Evolutionary conservation across 2,797 vertebrate genomes (phyloP), one percentile per base, ranked within the genome.

Genomic region (Chaetodon trifasciatus): DNA sequence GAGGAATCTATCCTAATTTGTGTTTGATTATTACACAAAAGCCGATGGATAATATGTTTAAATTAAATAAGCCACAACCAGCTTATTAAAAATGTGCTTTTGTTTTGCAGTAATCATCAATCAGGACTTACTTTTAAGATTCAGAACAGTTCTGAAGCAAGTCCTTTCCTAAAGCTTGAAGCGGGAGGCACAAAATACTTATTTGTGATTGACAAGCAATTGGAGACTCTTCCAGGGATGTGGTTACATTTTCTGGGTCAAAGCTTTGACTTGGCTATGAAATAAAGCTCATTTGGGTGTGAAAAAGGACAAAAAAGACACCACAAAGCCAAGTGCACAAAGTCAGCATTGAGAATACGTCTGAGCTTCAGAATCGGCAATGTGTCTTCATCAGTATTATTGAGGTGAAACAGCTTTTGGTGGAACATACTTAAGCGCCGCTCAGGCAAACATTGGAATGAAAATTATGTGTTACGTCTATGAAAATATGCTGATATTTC

Each of bases 231-330:
- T 66, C 40, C 42, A 57, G 66, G 57, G 39, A 70, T 68, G 46
- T 46, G 17, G 21, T 11, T 57, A 61, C 13, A 37, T 78, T 79
- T 87, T 82, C 46, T 76, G 65, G 61, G 60, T 88, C 57, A 81
- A 63, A 83, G 35, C 39, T 68, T 76, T 81, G 42, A 78, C 63
- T 74, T 42, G 11, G 67, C 62, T 46, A n/a, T 73, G 50, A 78
- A 84, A 74, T 78, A 46, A 78, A 75, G 39, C 67, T 79, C 44
- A 60, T 74, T 70, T 79, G 44, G 23, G n/a, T 73, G 71, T 77
- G 73, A 77, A 82, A 65, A 32, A 4, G 28, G 50, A 44, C 21
- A 28, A 28, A 50, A 74, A 37, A 21, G 70, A 23, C 52, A 64
- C 35, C 28, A 16, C 53, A 57, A 37, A 63, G 10, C 7, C 39